Base-by-base conservation (phyloP, 2,888 invertebrate species). In the Megastigmus dorsalis region DNA sequence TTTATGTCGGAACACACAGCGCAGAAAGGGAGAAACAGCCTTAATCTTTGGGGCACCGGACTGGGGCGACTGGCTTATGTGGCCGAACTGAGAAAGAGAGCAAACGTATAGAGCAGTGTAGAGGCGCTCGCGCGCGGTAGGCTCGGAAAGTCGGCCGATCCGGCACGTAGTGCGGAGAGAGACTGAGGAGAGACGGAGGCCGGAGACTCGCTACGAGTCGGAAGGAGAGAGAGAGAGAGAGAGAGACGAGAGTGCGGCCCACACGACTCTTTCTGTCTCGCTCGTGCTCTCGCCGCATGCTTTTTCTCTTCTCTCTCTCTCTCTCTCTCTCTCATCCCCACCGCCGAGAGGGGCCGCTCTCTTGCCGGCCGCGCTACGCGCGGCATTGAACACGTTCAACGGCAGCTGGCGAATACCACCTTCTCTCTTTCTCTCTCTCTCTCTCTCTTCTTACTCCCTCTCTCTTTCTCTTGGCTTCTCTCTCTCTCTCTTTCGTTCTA, bases 341-440 rank as follows among this genome's bases (percentile, higher is more conserved):
- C 63, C 43, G 20, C 43, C 9, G 5, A 6, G 54, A 7, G 80
- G 62, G 67, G 81, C 81, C 83, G 84, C 84, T 84, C 84, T 85
- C 84, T 86, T 84, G 85, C 83, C 77, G 81, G 81, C 82, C 57
- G 67, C 57, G 36, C 13, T 13, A 18, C 82, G 74, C 79, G 84
- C 86, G 84, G 85, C 86, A 85, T 85, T 84, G 86, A 86, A 86
- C 85, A 85, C 86, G 84, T 84, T 85, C 84, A 86, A 84, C 85
- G 86, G 85, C 87, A 87, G 86, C 87, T 86, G 87, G 86, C 86
- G 83, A 86, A 85, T 85, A 82, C 85, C 84, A 82, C 82, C 79
- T 43, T 18, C 23, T 9, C 43, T 43, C 38, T 36, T 13, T n/a
- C 26, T 30, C 59, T 45, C 50, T 54, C 15, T 67, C 33, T 10